Conservation (phyloP, 2,888 invertebrate genomes). For the Rhyacophila evoluta region DNA sequence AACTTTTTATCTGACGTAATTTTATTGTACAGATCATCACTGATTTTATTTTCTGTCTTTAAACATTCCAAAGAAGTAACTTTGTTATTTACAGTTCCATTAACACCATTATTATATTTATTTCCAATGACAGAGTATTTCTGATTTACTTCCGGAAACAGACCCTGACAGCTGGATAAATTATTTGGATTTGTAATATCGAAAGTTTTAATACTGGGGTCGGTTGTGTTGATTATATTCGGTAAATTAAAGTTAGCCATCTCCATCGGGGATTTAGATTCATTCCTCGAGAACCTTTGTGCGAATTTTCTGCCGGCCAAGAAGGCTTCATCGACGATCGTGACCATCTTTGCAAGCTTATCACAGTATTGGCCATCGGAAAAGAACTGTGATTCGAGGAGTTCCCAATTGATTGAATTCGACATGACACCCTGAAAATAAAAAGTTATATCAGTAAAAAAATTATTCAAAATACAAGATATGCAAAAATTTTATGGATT, state of each 20-base stretch:
- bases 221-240: slow-evolving; percentile 36
- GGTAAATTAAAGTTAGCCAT: slow-evolving; percentile 41
- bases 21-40: slow-evolving; percentile 63
- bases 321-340: slow-evolving; percentile 80
- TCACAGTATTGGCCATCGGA: slow-evolving; percentile 84
- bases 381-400: slow-evolving; percentile 88
- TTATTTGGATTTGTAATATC: slow-evolving; percentile 53
- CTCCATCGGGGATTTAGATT: slow-evolving; percentile 52
- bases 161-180: slow-evolving; percentile 50
- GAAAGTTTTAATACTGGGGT: slow-evolving; percentile 39
- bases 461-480: no score
- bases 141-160: slow-evolving; percentile 44
- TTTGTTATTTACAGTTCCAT: neutral
- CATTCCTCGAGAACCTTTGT: slow-evolving; percentile 67
- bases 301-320: slow-evolving; percentile 82
- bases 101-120: neutral
- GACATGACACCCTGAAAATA: slow-evolving; percentile 90
- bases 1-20: slow-evolving; percentile 65
- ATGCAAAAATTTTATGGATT: no score
- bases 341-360: slow-evolving; percentile 89
- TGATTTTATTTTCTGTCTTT: slow-evolving; percentile 64
- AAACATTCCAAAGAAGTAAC: slow-evolving; percentile 55
- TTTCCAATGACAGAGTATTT: slow-evolving; percentile 39
- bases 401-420: slow-evolving; percentile 93
- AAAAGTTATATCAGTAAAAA: slow-evolving; percentile 23